These are phyloP conservation scores for Helostoma temminkii DNA, from an alignment of 2,797 vertebrate genomes.

Conservation along the genomic window DNA sequence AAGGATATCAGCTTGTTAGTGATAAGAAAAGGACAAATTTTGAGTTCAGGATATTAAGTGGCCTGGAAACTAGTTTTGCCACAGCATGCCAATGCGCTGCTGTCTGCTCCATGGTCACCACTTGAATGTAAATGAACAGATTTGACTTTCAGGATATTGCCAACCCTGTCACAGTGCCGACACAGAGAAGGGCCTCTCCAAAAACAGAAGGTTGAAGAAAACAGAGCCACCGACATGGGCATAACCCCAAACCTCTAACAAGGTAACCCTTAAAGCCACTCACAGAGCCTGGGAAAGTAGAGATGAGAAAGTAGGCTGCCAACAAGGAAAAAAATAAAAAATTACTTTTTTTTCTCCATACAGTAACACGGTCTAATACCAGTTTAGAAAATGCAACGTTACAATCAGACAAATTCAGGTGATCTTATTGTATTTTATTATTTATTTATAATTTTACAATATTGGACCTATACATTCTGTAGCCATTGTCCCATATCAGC, in stretches of 20 bases:
- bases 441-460: constrained; percentile 11
- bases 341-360: constrained; percentile 35
- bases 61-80: constrained; percentile 57
- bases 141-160: constrained; percentile 86
- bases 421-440: not conserved
- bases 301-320: constrained; percentile 29
- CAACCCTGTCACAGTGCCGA: constrained; percentile 77
- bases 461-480: not conserved
- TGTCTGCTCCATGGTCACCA: constrained; percentile 75
- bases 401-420: constrained; percentile 1
- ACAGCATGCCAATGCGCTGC: constrained; percentile 72
- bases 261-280: constrained; percentile 65
- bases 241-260: constrained; percentile 73
- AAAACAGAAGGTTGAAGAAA: constrained; percentile 77
- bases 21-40: constrained; percentile 45
- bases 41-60: constrained; percentile 58
- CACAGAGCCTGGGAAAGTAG: constrained; percentile 64
- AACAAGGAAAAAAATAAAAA: constrained; percentile 22
- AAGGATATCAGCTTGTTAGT: constrained; percentile 42
- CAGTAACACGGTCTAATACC: not conserved
- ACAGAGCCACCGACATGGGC: constrained; percentile 71
- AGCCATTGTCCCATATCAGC: not conserved
- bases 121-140: constrained; percentile 90
- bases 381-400: not conserved
- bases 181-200: constrained; percentile 72